These are phyloP conservation scores for Phrynocephalus vlangalii DNA, from an alignment of 2,797 vertebrate genomes.

Conservation along the genomic window DNA sequence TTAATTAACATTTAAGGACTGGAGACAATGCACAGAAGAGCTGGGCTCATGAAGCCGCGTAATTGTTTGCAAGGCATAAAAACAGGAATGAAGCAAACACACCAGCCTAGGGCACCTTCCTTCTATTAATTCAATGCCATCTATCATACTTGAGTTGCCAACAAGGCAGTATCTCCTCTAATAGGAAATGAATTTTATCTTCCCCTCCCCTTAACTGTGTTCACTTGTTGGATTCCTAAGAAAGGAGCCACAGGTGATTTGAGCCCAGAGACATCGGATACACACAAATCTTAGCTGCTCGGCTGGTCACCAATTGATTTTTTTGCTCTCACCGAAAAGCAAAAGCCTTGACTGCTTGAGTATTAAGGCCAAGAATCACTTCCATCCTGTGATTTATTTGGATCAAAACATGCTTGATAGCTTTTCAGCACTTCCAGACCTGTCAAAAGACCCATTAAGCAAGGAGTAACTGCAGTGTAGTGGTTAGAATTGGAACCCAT, in stretches of 20 bases:
- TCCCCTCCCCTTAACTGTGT: background rate
- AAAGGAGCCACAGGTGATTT: slow-evolving; percentile 26
- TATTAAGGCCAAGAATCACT: slow-evolving; percentile 36
- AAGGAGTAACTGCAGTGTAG: background rate
- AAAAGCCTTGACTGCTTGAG: slow-evolving; percentile 43
- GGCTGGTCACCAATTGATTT: slow-evolving; percentile 24
- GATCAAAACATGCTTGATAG: slow-evolving; percentile 28
- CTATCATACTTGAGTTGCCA: background rate
- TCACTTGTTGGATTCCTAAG: slow-evolving; percentile 15
- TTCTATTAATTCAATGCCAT: slow-evolving; percentile 7
- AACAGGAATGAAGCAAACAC: slow-evolving; percentile 31
- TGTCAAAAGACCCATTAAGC: background rate
- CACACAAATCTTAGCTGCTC: background rate
- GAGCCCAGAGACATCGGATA: slow-evolving; percentile 28
- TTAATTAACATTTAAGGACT: slow-evolving; percentile 18
- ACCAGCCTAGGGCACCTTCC: background rate
- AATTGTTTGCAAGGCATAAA: background rate
- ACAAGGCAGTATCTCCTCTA: background rate
- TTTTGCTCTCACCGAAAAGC: background rate
- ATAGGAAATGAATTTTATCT: slow-evolving; percentile 21
- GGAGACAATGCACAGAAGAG: slow-evolving; percentile 8
- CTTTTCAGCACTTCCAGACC: slow-evolving; percentile 3
- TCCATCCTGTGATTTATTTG: slow-evolving; percentile 40
- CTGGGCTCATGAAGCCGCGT: background rate
- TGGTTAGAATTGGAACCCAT: background rate